phyloP scores from a whole-genome alignment of 2,797 vertebrate genomes.

The Sebastes elongatus region DNA sequence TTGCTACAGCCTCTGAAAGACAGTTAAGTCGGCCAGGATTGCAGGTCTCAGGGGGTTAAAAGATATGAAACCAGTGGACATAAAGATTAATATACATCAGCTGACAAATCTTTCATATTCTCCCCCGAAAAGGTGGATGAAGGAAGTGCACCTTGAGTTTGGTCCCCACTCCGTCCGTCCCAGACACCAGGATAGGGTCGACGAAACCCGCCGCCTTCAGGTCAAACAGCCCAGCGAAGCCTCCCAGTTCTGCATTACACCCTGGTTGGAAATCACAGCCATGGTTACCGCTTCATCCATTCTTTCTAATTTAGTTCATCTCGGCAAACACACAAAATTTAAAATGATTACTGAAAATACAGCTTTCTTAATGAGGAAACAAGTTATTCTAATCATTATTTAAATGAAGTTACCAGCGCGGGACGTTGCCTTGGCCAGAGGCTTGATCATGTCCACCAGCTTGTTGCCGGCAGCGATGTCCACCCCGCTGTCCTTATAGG shows the following conservation, averaged over 20 bases:
- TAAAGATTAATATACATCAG: too few species aligned
- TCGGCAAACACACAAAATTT: background rate
- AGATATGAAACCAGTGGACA: too few species aligned
- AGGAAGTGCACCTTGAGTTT: slow-evolving; percentile 90
- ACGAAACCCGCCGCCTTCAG: slow-evolving; percentile 92
- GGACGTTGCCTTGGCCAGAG: slow-evolving; percentile 92
- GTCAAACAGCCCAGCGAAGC: slow-evolving; percentile 96
- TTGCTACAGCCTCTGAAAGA: too few species aligned
- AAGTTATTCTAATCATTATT: background rate
- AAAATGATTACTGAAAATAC: background rate
- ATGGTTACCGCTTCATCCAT: background rate
- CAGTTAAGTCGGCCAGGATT: too few species aligned
- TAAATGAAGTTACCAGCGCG: slow-evolving; percentile 85
- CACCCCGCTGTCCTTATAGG: slow-evolving; percentile 96
- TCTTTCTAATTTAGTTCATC: background rate
- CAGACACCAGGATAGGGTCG: slow-evolving; percentile 94
- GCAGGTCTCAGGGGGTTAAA: too few species aligned
- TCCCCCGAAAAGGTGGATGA: background rate
- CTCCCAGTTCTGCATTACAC: slow-evolving; percentile 92
- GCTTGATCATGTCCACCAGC: slow-evolving; percentile 93
- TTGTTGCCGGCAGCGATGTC: slow-evolving; percentile 96
- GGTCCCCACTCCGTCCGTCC: slow-evolving; percentile 96
- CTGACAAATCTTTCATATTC: background rate
- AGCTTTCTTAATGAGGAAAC: background rate
- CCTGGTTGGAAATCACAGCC: slow-evolving; percentile 73